Conservation (phyloP, 2,113 vertebrate species). For the Henicopernis longicauda region DNA sequence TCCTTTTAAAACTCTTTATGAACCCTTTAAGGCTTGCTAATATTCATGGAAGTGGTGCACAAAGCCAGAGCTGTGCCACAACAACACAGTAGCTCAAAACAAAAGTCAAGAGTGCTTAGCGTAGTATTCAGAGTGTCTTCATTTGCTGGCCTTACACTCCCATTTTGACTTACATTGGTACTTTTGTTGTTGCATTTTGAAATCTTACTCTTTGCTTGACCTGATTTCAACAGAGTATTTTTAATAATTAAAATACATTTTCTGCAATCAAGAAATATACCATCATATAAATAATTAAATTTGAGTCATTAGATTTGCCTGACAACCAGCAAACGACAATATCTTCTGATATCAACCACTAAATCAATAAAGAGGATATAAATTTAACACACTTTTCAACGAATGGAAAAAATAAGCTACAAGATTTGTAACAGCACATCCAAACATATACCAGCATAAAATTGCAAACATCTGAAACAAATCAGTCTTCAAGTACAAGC, state of each 20-base stretch:
- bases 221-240: not conserved
- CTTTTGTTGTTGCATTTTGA: not conserved
- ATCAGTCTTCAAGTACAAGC: not conserved
- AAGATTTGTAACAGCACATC: not conserved
- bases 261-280: not conserved
- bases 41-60: not conserved
- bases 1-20: not conserved
- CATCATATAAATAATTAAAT: not conserved
- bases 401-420: not conserved
- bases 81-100: not conserved
- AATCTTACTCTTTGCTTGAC: not conserved
- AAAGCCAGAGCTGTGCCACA: not conserved
- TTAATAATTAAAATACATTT: not conserved
- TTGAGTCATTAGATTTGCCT: not conserved
- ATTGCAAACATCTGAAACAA: not conserved
- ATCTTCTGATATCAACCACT: not conserved
- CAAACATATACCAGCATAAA: not conserved
- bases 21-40: not conserved
- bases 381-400: not conserved
- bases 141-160: not conserved
- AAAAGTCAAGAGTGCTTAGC: not conserved
- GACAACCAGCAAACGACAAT: rapidly evolving
- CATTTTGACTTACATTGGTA: not conserved
- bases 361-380: not conserved
- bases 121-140: not conserved